A percentile compares a stretch with the other conserved stretches of the same genome.
Conservation (phyloP, 1,140 invertebrate genomes). For the Brachionus asplanchnoidis region DNA sequence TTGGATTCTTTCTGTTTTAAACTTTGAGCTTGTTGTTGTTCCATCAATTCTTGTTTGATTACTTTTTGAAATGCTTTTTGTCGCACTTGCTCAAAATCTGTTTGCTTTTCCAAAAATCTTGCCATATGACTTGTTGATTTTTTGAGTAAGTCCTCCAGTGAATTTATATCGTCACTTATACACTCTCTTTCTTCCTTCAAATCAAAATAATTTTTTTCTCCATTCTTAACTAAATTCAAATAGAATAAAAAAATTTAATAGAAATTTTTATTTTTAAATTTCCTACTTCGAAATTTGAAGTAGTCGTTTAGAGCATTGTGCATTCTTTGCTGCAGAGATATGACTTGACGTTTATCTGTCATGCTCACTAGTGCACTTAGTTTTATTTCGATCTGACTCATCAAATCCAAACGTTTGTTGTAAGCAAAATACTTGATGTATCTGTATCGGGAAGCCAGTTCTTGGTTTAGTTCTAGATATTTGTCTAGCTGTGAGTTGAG, state of each 20-base stretch:
- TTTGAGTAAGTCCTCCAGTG: neutral
- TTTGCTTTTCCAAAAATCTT: slow-evolving; percentile 22
- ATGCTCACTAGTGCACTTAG: neutral
- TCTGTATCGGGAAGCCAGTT: slow-evolving; percentile 1
- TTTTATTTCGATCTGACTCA: neutral
- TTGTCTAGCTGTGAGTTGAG: neutral
- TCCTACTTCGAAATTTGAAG: neutral
- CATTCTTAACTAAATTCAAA: neutral
- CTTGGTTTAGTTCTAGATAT: neutral
- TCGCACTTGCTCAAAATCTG: neutral
- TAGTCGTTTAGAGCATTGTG: slow-evolving; percentile 4
- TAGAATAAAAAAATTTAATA: neutral
- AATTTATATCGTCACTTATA: neutral
- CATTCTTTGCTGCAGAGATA: slow-evolving; percentile 12
- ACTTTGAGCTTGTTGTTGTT: neutral
- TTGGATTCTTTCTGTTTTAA: neutral
- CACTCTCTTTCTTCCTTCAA: neutral
- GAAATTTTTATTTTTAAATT: too few species aligned
- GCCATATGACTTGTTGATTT: neutral
- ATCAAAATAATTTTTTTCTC: slow-evolving; percentile 23
- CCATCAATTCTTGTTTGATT: slow-evolving; percentile 5
- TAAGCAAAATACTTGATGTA: slow-evolving; percentile 11
- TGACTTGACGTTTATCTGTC: slow-evolving; percentile 12
- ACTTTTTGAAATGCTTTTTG: slow-evolving; percentile 23
- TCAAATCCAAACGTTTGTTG: neutral